Evolutionary conservation across 2,888 invertebrate genomes (phyloP).

Genomic region (Orchesellides sinensis): DNA sequence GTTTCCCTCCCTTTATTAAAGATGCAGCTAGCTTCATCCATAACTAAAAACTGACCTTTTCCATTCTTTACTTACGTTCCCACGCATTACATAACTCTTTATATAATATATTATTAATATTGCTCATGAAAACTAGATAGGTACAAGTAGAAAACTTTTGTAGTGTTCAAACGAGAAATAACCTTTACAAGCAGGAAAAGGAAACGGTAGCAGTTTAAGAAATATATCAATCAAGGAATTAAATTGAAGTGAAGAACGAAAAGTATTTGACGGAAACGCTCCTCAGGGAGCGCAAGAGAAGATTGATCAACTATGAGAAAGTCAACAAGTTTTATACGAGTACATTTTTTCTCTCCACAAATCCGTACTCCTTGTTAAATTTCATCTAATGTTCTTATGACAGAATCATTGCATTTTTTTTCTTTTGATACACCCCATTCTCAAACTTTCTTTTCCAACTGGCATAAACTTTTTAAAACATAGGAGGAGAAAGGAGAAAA

Average conservation of each 20-base stretch:
- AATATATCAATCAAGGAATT: neutral
- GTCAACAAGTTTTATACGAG: conserved; percentile 56
- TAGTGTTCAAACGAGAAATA: too few species aligned
- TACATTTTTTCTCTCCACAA: neutral
- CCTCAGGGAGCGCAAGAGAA: conserved; percentile 15
- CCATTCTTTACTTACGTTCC: neutral
- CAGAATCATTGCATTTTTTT: conserved; percentile 6
- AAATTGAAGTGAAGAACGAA: neutral
- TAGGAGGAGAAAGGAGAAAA: neutral
- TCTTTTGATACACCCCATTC: neutral
- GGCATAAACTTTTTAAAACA: conserved; percentile 1
- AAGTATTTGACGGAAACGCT: neutral
- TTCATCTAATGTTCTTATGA: neutral
- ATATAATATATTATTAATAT: too few species aligned
- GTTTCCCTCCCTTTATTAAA: too few species aligned
- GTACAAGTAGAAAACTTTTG: too few species aligned
- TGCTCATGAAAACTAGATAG: too few species aligned
- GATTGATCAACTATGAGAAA: conserved; percentile 51
- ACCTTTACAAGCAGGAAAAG: too few species aligned
- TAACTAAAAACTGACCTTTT: neutral
- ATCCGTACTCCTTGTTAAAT: neutral
- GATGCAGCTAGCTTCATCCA: too few species aligned
- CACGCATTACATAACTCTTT: too few species aligned
- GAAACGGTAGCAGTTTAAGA: neutral
- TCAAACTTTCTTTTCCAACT: conserved; percentile 14